These are phyloP conservation scores for Phoxinus phoxinus DNA, from an alignment of 2,113 vertebrate species.

Conservation along the genomic window DNA sequence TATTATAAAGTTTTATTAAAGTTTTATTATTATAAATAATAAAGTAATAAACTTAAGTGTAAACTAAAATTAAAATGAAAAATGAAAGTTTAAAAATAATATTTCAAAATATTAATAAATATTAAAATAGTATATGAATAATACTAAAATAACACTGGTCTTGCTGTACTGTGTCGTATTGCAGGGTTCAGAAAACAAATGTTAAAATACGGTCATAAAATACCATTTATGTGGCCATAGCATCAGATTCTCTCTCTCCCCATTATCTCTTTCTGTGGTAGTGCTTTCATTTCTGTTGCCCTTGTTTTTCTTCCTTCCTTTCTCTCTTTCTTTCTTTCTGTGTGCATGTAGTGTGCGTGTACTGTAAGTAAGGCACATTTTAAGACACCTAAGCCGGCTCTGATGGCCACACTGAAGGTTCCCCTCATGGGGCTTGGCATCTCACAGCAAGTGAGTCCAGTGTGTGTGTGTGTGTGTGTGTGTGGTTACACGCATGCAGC, in stretches of 20 bases:
- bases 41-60: too few species aligned
- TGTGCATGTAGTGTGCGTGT: slow-evolving; percentile 84
- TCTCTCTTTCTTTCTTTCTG: slow-evolving; percentile 72
- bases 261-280: slow-evolving; percentile 59
- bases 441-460: slow-evolving; percentile 89
- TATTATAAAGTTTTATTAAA: too few species aligned
- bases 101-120: neutral
- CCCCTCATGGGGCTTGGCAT: slow-evolving; percentile 86
- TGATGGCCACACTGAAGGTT: slow-evolving; percentile 88
- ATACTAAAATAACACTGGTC: neutral
- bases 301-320: slow-evolving; percentile 53
- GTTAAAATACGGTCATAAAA: neutral
- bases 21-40: too few species aligned
- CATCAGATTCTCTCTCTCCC: slow-evolving; percentile 41
- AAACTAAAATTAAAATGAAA: too few species aligned
- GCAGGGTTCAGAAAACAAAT: neutral
- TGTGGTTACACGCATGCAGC: neutral
- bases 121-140: neutral
- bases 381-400: slow-evolving; percentile 85
- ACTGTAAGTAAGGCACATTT: slow-evolving; percentile 87
- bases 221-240: neutral
- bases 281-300: slow-evolving; percentile 49
- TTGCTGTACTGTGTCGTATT: neutral
- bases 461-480: slow-evolving; percentile 33
- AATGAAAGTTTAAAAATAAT: too few species aligned